phyloP scores from a whole-genome alignment of 2,113 vertebrate species.

The Microcebus murinus region DNA sequence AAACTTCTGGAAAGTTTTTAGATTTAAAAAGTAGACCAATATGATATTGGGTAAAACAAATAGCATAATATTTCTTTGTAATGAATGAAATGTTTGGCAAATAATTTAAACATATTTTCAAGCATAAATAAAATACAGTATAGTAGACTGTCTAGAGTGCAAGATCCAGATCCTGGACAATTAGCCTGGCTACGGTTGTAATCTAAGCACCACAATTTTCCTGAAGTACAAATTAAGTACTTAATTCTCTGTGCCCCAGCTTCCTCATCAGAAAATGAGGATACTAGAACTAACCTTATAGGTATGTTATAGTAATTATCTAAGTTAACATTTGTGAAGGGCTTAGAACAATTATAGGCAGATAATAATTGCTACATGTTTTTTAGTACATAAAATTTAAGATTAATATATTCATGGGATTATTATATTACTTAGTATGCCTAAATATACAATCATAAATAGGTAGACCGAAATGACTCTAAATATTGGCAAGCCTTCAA shows the following conservation, averaged over 20 bases:
- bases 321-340: neutral
- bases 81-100: neutral
- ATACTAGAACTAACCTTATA: neutral
- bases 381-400: neutral
- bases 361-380: neutral
- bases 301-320: neutral
- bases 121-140: neutral
- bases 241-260: neutral
- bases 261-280: neutral
- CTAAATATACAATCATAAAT: neutral
- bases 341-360: neutral
- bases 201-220: neutral
- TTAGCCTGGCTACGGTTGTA: rapidly evolving
- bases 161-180: neutral
- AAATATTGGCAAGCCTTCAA: neutral
- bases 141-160: neutral
- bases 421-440: neutral
- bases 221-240: neutral
- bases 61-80: neutral
- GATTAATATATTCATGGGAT: neutral
- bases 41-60: neutral
- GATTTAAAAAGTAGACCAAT: neutral
- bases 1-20: neutral
- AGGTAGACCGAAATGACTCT: neutral
- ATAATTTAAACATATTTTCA: neutral